These are phyloP conservation scores for Conus canariensis DNA, from an alignment of 2,888 invertebrate genomes.

Conservation along the genomic window DNA sequence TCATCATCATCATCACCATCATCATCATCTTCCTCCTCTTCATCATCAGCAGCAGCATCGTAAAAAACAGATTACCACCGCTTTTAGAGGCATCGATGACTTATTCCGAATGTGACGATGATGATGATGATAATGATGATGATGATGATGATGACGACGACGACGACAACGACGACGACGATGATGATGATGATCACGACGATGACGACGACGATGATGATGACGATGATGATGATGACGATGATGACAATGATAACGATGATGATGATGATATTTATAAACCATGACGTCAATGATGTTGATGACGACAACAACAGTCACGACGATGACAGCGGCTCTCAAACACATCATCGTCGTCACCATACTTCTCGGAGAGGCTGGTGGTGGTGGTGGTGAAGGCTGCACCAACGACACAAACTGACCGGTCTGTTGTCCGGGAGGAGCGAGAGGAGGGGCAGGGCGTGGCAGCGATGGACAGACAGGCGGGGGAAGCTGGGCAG, in stretches of 20 bases:
- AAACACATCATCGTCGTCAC: too few relatives aligned
- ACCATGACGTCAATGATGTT: neutral
- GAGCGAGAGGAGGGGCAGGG: constrained; percentile 48
- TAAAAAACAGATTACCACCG: too few relatives aligned
- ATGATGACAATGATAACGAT: neutral
- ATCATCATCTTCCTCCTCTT: too few relatives aligned
- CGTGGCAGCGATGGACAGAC: constrained; percentile 49
- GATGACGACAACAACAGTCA: neutral
- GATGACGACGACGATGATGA: neutral
- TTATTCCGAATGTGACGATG: neutral
- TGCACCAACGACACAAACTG: neutral
- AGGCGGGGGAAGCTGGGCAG: constrained; percentile 54
- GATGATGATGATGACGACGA: neutral
- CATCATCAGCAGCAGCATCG: too few relatives aligned
- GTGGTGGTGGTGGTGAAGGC: too few relatives aligned
- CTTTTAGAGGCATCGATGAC: too few relatives aligned
- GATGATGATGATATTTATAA: neutral
- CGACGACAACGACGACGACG: neutral
- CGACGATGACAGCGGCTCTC: neutral
- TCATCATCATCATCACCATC: too few relatives aligned
- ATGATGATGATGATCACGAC: neutral
- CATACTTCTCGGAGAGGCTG: too few relatives aligned
- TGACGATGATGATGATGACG: neutral
- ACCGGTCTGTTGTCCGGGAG: constrained; percentile 59
- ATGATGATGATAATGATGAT: neutral